Percentiles rank a stretch among this genome's conserved stretches.
phyloP scores from a whole-genome alignment of 1,140 invertebrate genomes.

The Gyrodactylus salaris region DNA sequence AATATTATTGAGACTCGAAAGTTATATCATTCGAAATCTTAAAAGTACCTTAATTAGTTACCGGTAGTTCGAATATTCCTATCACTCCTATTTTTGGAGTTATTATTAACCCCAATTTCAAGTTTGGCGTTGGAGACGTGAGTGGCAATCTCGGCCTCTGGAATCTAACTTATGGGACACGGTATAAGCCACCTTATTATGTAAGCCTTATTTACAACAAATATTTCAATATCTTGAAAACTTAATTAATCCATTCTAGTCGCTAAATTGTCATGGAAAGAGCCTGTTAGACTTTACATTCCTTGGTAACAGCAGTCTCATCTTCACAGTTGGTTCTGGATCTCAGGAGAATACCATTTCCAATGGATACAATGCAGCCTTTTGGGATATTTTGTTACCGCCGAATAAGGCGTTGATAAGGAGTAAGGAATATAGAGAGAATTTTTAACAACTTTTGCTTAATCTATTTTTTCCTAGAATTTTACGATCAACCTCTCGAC shows the following conservation, averaged over 20 bases:
- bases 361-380: background rate
- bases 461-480: background rate
- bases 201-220: no score
- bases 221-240: no score
- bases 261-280: background rate
- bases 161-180: background rate
- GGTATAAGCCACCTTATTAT: background rate
- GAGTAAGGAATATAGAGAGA: background rate
- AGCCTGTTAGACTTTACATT: background rate
- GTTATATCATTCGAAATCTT: no score
- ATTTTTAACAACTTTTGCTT: background rate
- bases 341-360: background rate
- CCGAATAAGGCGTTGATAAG: background rate
- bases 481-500: background rate
- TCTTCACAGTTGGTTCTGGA: background rate
- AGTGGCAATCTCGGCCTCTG: background rate
- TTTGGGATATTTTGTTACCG: background rate
- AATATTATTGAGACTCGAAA: no score
- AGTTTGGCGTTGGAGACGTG: background rate
- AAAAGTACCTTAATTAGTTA: no score
- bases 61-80: no score
- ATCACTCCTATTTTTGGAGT: no score
- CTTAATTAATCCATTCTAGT: background rate
- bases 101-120: no score
- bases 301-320: background rate